Evolutionary conservation across 2,888 invertebrate genomes (phyloP).

Genomic region (Eupeodes latifasciatus): DNA sequence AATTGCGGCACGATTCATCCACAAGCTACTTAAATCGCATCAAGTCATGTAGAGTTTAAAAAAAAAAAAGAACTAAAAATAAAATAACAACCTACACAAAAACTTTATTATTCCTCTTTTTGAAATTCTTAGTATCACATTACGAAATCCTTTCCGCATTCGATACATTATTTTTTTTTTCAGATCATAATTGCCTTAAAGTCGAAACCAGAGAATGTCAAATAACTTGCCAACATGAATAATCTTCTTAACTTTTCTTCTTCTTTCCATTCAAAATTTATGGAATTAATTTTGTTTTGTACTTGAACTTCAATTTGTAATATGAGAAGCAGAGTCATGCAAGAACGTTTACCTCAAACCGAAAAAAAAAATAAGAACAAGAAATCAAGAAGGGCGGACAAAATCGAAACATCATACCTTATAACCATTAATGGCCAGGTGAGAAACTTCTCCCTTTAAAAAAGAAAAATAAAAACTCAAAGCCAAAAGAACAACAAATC

Average conservation of each 20-base stretch:
- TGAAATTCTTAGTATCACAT: slow-evolving; percentile 7
- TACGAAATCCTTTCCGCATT: slow-evolving; percentile 34
- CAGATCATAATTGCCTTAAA: background rate
- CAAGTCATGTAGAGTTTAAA: background rate
- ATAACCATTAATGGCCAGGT: slow-evolving; percentile 62
- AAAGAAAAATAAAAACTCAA: background rate
- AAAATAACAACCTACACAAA: background rate
- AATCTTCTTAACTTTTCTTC: background rate
- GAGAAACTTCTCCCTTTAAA: slow-evolving; percentile 25
- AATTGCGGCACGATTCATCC: slow-evolving; percentile 1
- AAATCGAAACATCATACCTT: slow-evolving; percentile 44
- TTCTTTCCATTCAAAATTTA: slow-evolving; percentile 1
- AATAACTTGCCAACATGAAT: slow-evolving; percentile 43
- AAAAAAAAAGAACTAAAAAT: background rate
- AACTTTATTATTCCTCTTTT: background rate
- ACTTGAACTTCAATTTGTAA: slow-evolving; percentile 44
- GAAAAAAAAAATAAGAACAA: background rate
- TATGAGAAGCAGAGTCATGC: slow-evolving; percentile 38
- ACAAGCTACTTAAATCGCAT: slow-evolving; percentile 17
- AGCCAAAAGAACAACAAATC: slow-evolving; percentile 16
- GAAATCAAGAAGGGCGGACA: slow-evolving; percentile 1
- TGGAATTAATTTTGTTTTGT: background rate
- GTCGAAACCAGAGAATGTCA: slow-evolving; percentile 22
- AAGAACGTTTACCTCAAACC: slow-evolving; percentile 50
- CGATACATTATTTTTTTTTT: background rate